Conservation (phyloP, 2,888 invertebrate species). For the Ormia ochracea region DNA sequence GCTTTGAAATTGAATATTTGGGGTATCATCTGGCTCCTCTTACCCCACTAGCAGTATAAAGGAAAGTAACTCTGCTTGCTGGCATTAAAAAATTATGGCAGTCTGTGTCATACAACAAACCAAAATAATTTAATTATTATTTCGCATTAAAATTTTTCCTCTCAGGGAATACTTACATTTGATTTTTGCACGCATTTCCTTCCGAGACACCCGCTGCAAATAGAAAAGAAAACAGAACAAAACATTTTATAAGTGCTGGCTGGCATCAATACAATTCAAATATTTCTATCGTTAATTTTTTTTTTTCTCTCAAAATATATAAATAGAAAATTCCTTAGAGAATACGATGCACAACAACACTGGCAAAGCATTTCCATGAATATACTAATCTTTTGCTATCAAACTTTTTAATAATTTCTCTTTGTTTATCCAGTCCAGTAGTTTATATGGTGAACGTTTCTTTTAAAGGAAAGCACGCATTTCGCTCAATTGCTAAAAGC, state of each 20-base stretch:
- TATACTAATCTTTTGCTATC: not conserved
- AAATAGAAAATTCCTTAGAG: not conserved
- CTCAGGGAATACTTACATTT: slow-evolving; percentile 19
- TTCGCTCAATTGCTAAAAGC: not conserved
- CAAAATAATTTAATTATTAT: not conserved
- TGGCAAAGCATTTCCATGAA: not conserved
- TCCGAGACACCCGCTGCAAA: slow-evolving; percentile 17
- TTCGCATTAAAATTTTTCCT: not conserved
- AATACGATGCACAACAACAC: not conserved
- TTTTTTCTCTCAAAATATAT: no score
- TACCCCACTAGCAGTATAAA: no score
- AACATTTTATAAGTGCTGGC: slow-evolving; percentile 10
- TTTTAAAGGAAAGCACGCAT: not conserved
- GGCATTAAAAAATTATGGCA: no score
- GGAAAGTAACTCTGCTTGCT: no score
- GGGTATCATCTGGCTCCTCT: no score
- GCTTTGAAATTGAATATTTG: no score
- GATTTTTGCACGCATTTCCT: slow-evolving; percentile 32
- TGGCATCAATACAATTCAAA: slow-evolving; percentile 12
- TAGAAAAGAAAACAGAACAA: not conserved
- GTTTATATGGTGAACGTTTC: not conserved
- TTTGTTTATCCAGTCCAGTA: not conserved
- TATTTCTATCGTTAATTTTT: not conserved
- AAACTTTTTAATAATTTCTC: not conserved
- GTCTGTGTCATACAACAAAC: no score